A percentile compares a stretch with the other conserved stretches of the same genome.
phyloP scores from a whole-genome alignment of 1,140 invertebrate species.

The Thalassaphorura encarpata region DNA sequence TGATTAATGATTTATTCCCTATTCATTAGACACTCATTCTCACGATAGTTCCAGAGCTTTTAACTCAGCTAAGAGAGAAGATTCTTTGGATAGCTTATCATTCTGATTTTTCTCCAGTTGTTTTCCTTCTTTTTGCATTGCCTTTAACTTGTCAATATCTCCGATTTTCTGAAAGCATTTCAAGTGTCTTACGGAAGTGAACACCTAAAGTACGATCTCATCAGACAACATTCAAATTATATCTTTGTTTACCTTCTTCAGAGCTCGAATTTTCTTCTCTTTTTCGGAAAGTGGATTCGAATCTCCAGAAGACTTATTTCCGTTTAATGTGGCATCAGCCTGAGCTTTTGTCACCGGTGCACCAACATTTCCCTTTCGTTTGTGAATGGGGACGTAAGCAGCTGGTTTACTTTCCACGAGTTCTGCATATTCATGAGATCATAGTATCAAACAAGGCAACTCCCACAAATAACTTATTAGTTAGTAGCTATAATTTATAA shows the following conservation, averaged over 20 bases:
- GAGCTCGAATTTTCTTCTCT: slow-evolving; percentile 27
- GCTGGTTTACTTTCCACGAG: slow-evolving; percentile 19
- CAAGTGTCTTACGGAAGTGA: neutral
- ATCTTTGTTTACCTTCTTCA: slow-evolving; percentile 22
- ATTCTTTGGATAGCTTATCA: slow-evolving; percentile 28
- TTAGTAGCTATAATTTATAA: neutral
- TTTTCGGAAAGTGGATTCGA: slow-evolving; percentile 11
- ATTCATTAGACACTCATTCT: neutral
- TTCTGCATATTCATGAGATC: slow-evolving; percentile 14
- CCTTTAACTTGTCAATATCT: slow-evolving; percentile 27
- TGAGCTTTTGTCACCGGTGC: slow-evolving; percentile 3
- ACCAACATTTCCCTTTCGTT: slow-evolving; percentile 16
- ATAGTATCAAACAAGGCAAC: too few species aligned
- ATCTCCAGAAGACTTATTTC: neutral
- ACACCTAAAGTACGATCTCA: neutral
- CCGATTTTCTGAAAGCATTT: slow-evolving; percentile 26
- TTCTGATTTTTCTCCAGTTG: slow-evolving; percentile 29
- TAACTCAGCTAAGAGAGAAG: slow-evolving; percentile 16
- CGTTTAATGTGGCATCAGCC: neutral
- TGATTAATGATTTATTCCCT: neutral
- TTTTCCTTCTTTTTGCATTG: slow-evolving; percentile 19
- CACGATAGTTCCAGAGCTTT: slow-evolving; percentile 9
- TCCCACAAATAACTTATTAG: too few species aligned
- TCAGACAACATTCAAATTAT: neutral
- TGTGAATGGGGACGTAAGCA: slow-evolving; percentile 24